Evolutionary conservation across 2,797 vertebrate genomes (phyloP), one percentile per base, ranked within the genome.

Genomic region (Myripristis murdjan): DNA sequence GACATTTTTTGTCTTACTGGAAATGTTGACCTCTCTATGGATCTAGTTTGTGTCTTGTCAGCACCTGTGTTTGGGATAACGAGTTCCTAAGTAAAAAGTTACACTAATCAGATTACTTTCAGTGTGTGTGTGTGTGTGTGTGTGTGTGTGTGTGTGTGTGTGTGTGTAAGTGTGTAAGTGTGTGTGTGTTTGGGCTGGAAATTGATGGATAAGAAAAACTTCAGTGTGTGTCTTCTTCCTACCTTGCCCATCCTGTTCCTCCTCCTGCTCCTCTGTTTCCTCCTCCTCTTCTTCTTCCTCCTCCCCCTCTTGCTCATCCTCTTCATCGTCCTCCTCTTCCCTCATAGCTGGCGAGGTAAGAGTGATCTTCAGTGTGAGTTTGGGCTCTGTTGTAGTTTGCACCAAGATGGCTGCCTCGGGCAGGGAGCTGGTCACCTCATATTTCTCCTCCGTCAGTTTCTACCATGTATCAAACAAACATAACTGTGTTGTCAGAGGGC

Each of bases 401-500:
- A 99, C 95, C 91, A 98, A 86, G 91, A 99, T 96, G 93, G 97
- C 97, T 2, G 97, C 97, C 86, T 98, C 97, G 6, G 95, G 94
- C 80, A 94, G 69, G 84, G 94, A 96, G 87, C 96, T 93, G 22
- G 95, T 94, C 89, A 99, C 95, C 78, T 97, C 95, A 51, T 98
- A 99, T 80, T 97, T 96, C 84, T 99, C 97, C 88, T 97, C 97
- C 74, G 97, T 97, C 89, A 98, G 95, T 94, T 99, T 99, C 98
- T 99, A 95, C 90, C 90, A 91, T 77, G 79, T 60, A 70, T 81
- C 72, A 83, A 77, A 80, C 46, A 79, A 60, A 91, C 55, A 80
- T 11, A 84, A 70, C 9, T 15, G 10, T 12, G 23, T 3, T 66
- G 70, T 91, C 77, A 88, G 66, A 75, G 76, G 73, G 41, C 66